Evolutionary conservation across 2,797 vertebrate species (phyloP), one percentile per base, ranked within the genome.

Genomic region (Xenops minutus): DNA sequence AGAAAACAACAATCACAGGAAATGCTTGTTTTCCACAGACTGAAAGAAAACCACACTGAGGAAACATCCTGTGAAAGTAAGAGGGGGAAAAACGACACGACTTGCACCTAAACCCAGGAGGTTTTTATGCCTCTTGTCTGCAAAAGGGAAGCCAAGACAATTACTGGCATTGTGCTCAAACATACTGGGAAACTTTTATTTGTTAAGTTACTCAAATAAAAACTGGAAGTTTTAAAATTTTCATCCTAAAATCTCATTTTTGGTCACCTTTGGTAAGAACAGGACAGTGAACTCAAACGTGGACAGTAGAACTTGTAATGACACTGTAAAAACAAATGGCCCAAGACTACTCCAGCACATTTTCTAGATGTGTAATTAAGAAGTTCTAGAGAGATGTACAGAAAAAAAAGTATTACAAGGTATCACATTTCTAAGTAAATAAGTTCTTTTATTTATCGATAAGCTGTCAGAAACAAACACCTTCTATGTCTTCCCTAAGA

Each of bases 61-160:
- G 88, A 87, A 93, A 95, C 75, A 94, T 59, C 78, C 81, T 87
- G 78, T 84, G 85, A 95, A 93, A 69, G 61, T 80, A 85, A 91
- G 56, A 89, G 23, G 48, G 24, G 37, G 46, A 72, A 73, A 84
- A 78, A 7, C 19, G 12, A 51, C 0, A 5, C 4, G 10, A 41
- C 16, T 18, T 67, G 43, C 7, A 8, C 21, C 75, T 87, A 63
- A 63, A 72, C 54, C 64, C 48, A 89, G 67, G 32, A 75, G 36
- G 23, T 34, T 58, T 58, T 68, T 64, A 27, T 20, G 30, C 34
- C 34, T 32, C 32, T 36, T 54, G 32, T 14, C 63, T 76, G 58
- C 69, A 81, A 88, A 88, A 75, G 62, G 63, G 55, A 86, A 90
- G 39, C 44, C 0, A 0, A 51, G 85, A 61, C 18, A 89, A 58